Base-by-base conservation (phyloP, 2,113 vertebrate genomes). In the Dermatemys mawii region DNA sequence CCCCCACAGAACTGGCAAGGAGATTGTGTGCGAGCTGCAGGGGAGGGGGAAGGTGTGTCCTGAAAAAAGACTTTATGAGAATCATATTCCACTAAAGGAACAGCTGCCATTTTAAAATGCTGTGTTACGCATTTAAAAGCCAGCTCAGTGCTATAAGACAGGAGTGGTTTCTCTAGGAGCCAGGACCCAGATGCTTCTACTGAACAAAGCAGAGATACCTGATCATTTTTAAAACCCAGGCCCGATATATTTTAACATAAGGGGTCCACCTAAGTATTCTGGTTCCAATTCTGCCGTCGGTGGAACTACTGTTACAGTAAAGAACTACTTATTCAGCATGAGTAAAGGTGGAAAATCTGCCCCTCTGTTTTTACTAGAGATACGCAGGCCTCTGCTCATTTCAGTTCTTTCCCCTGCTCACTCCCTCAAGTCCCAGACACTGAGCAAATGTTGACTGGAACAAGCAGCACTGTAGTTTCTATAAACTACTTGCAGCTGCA, bases 401-500 rank as follows among this genome's bases (percentile, higher is more conserved):
- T 90, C 55, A 7, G 79, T 88, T 91, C 35, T 92, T 85, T 24
- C 35, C 51, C 8, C 6, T 63, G 8, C 88, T 83, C 84, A 17
- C 84, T 87, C 87, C 38, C 3, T 1, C 78, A 51, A 16, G 81
- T 26, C 51, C 12, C 49, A 82, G 11, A 27, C 81, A 84, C 78
- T 86, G 87, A 49, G 83, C 82, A 86, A 79, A 57, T 75, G 29
- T 44, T 91, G 76, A 24, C 81, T 92, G 86, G 95, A 88, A 32
- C 19, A 76, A 48, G 70, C 95, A 79, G 60, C 38, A 1, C 92
- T 95, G 91, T 83, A 4, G 41, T 90, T 88, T 92, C 49, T 78
- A 96, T 82, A 95, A 91, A 92, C 92, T 41, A 93, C 54, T 91
- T 92, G 54, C 46, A 96, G 93, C 84, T 87, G 50, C 26, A 24